Evolutionary conservation across 2,888 invertebrate genomes (phyloP), one percentile per base, ranked within the genome.

Genomic region (Homarus gammarus): DNA sequence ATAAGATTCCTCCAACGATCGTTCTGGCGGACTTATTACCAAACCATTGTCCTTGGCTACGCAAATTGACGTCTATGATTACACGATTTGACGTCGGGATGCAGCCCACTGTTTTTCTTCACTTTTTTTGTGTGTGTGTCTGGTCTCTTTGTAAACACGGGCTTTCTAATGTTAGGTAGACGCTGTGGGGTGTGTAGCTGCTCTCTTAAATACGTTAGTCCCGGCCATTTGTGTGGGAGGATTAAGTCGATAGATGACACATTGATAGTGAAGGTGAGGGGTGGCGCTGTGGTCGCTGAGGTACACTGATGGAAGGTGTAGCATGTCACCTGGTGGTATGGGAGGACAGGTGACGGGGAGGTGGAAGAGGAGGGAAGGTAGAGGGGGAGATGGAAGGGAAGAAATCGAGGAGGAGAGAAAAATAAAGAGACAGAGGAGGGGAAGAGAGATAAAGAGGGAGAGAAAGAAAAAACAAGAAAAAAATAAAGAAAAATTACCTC

Each of bases 51-150:
- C 72, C 87, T 44, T 77, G 64, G 56, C 27, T 27, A 27, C 22
- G 31, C 44, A 81, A 87, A 87, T 87, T 77, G 87, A 82, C 82
- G 82, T 40, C 8, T 40, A 12, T 64, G 73, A 61, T 44, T 72
- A 75, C 36, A 64, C 38, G 82, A 87, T 87, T 87, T 87, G 87
- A 77, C 87, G 82, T 33, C 12, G 75, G 56, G 82, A 75, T 82
- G 75, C 87, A 87, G 33, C n/a, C 56, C 82, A 33, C 44, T 49
- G 82, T 56, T 82, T 82, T 87, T 75, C 61, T 64, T 22, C 27
- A 36, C n/a, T n/a, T n/a, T n/a, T n/a, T n/a, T n/a, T n/a, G n/a
- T n/a, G n/a, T n/a, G n/a, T n/a, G n/a, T n/a, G n/a, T n/a, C n/a
- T 84, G 31, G 44, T 49, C 31, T 31, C 22, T 77, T 40, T 33